phyloP scores from a whole-genome alignment of 1,140 invertebrate species.

The Caenorhabditis tropicalis region DNA sequence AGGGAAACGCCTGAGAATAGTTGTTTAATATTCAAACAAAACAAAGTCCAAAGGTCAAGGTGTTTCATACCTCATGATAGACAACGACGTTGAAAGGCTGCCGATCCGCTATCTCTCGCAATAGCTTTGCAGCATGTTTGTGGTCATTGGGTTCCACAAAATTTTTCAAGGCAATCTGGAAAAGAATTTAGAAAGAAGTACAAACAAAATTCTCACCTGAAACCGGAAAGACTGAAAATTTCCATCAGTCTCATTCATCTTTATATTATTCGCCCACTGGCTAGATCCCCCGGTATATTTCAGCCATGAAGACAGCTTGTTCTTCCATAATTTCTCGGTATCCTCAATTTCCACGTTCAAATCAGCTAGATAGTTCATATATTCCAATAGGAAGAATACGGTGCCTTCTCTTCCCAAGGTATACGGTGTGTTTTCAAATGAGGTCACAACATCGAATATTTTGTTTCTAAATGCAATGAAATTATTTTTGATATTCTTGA shows the following conservation, averaged over 20 bases:
- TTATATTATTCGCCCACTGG: slow-evolving; percentile 70
- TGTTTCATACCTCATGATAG: slow-evolving; percentile 67
- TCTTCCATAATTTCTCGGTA: slow-evolving; percentile 68
- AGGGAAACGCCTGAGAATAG: slow-evolving; percentile 64
- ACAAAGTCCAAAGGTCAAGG: not conserved
- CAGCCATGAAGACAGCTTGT: slow-evolving; percentile 69
- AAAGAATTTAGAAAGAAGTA: slow-evolving; percentile 55
- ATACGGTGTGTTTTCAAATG: slow-evolving; percentile 70
- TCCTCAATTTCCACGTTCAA: slow-evolving; percentile 71
- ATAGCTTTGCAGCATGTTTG: slow-evolving; percentile 67
- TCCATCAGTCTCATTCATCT: slow-evolving; percentile 59
- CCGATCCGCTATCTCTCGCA: slow-evolving; percentile 67
- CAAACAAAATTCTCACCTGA: slow-evolving; percentile 31
- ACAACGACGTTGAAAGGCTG: slow-evolving; percentile 70
- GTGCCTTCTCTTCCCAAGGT: slow-evolving; percentile 71
- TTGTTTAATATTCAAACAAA: not conserved
- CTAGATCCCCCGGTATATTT: slow-evolving; percentile 68
- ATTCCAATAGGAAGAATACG: slow-evolving; percentile 71
- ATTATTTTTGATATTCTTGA: not conserved
- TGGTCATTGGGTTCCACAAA: slow-evolving; percentile 72
- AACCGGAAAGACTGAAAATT: slow-evolving; percentile 68
- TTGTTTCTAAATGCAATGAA: slow-evolving; percentile 60
- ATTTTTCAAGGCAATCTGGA: slow-evolving; percentile 70
- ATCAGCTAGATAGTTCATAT: slow-evolving; percentile 69
- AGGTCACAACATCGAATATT: slow-evolving; percentile 61